Percentiles rank a stretch among this genome's conserved stretches.
phyloP scores from a whole-genome alignment of 2,888 invertebrate genomes.

The Diarsia dahlii region DNA sequence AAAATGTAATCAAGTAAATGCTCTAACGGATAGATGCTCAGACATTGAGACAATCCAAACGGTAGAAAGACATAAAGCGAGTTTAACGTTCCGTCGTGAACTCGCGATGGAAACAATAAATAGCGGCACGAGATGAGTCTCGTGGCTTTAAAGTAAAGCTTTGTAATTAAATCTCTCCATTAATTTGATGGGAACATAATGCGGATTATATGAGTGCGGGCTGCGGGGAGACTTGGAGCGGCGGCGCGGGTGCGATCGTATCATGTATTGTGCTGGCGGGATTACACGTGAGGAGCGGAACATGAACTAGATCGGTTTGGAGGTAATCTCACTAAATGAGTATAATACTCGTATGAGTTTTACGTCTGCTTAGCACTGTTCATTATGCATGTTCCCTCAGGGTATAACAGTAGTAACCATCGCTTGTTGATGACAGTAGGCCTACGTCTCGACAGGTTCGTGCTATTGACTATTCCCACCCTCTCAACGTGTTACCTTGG shows the following conservation, averaged over 20 bases:
- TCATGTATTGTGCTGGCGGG: background rate
- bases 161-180: slow-evolving; percentile 63
- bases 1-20: slow-evolving; percentile 21
- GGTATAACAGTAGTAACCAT: too few relatives aligned
- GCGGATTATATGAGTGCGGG: slow-evolving; percentile 33
- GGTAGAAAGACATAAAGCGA: slow-evolving; percentile 24
- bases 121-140: slow-evolving; percentile 39
- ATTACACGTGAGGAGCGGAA: background rate
- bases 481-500: background rate
- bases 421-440: background rate
- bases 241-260: background rate
- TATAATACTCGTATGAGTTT: slow-evolving; percentile 7
- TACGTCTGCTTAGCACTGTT: background rate
- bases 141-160: slow-evolving; percentile 50
- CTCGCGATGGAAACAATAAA: slow-evolving; percentile 50
- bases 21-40: slow-evolving; percentile 14
- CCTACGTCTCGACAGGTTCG: background rate
- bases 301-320: slow-evolving; percentile 4
- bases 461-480: background rate
- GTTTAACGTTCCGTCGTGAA: slow-evolving; percentile 7
- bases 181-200: slow-evolving; percentile 57
- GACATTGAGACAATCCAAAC: slow-evolving; percentile 33
- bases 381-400: background rate
- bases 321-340: slow-evolving; percentile 21
- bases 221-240: background rate